phyloP scores from a whole-genome alignment of 2,113 vertebrate genomes.

The Calypte anna region DNA sequence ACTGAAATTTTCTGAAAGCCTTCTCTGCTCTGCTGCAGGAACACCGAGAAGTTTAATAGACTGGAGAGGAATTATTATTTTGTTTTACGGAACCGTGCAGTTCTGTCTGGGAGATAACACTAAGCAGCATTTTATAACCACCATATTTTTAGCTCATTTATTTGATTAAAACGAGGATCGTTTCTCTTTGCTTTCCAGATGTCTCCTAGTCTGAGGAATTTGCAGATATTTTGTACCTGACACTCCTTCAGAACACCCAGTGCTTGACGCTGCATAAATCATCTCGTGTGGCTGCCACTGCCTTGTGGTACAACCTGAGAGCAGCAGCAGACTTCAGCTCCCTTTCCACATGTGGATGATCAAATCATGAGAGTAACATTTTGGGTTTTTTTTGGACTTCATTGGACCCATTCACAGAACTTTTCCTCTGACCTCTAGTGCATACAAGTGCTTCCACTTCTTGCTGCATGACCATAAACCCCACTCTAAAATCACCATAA shows the following conservation, averaged over 20 bases:
- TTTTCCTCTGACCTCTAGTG: not conserved
- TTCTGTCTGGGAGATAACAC: not conserved
- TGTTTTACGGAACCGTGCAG: not conserved
- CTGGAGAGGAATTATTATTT: not conserved
- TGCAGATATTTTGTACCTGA: not conserved
- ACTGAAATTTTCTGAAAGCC: not conserved
- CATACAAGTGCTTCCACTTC: not conserved
- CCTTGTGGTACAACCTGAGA: not conserved
- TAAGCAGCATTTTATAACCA: not conserved
- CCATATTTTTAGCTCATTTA: not conserved
- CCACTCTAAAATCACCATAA: not conserved
- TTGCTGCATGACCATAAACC: not conserved
- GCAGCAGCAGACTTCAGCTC: not conserved
- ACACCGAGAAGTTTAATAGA: not conserved
- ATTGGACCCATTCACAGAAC: not conserved
- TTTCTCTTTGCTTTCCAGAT: not conserved
- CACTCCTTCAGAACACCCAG: not conserved
- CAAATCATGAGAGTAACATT: not conserved
- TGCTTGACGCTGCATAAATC: accelerated
- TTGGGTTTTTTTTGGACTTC: not conserved
- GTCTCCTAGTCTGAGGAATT: not conserved
- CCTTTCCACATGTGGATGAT: not conserved
- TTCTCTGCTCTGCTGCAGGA: not conserved
- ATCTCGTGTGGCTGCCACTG: not conserved
- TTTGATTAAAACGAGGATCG: not conserved